Conservation (phyloP, 2,888 invertebrate species). For the Camponotus fellah region DNA sequence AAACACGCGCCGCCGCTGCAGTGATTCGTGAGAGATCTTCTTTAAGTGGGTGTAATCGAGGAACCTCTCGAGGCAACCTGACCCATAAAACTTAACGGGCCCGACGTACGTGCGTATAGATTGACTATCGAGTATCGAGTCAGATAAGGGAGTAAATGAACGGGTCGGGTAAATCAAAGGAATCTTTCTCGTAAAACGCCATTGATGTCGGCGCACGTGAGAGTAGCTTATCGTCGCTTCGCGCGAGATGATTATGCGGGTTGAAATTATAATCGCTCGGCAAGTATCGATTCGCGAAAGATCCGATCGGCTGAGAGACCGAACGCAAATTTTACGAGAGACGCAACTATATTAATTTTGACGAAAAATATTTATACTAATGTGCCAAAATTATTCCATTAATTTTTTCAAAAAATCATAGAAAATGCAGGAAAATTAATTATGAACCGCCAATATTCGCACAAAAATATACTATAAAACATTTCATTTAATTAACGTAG, state of each 20-base stretch:
- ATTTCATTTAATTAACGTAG: slow-evolving; percentile 2
- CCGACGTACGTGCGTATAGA: slow-evolving; percentile 45
- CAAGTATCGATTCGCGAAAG: slow-evolving; percentile 13
- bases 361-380: background rate
- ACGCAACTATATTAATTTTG: background rate
- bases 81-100: slow-evolving; percentile 67
- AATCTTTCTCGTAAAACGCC: slow-evolving; percentile 26
- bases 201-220: slow-evolving; percentile 39
- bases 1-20: slow-evolving; percentile 59
- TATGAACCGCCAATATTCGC: background rate
- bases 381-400: slow-evolving; percentile 10
- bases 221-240: slow-evolving; percentile 12
- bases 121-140: slow-evolving; percentile 52
- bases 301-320: slow-evolving; percentile 1
- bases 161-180: slow-evolving; percentile 48
- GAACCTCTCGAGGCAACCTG: slow-evolving; percentile 61
- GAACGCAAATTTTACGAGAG: background rate
- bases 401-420: slow-evolving; percentile 15
- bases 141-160: slow-evolving; percentile 48
- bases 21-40: slow-evolving; percentile 61
- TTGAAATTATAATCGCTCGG: slow-evolving; percentile 37
- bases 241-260: slow-evolving; percentile 36
- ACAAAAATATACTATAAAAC: background rate
- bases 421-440: slow-evolving; percentile 12
- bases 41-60: slow-evolving; percentile 62